A percentile compares a stretch with the other conserved stretches of the same genome.
These are phyloP conservation scores for Syngnathus typhle DNA, from an alignment of 2,113 vertebrate genomes.

Conservation along the genomic window DNA sequence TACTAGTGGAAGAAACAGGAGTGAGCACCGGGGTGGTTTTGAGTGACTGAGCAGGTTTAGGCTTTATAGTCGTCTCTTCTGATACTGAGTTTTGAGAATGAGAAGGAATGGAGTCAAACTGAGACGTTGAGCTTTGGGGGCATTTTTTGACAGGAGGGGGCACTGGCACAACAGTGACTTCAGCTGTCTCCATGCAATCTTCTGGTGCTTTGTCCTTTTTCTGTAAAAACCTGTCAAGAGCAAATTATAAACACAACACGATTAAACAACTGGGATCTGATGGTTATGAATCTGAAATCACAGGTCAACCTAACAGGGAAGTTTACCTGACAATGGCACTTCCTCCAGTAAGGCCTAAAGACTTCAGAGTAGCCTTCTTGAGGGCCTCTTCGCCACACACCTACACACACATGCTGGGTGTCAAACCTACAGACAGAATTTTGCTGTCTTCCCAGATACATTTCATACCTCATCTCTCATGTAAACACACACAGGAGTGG, in stretches of 20 bases:
- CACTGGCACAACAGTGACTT: slow-evolving; percentile 19
- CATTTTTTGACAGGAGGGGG: slow-evolving; percentile 32
- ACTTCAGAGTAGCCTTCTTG: slow-evolving; percentile 80
- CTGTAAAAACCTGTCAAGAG: slow-evolving; percentile 60
- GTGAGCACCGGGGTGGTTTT: slow-evolving; percentile 14
- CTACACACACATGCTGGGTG: slow-evolving; percentile 54
- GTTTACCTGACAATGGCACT: slow-evolving; percentile 85
- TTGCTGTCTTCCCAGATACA: slow-evolving; percentile 10
- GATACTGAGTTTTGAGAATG: neutral
- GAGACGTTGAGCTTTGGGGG: neutral
- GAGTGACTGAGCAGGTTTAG: neutral
- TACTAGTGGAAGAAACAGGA: slow-evolving; percentile 11
- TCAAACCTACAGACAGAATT: slow-evolving; percentile 17
- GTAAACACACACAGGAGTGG: slow-evolving; percentile 71
- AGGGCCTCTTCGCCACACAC: slow-evolving; percentile 78
- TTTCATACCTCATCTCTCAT: slow-evolving; percentile 71
- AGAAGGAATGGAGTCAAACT: slow-evolving; percentile 11
- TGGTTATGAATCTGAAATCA: neutral
- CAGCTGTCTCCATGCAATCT: slow-evolving; percentile 19
- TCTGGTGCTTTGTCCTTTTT: slow-evolving; percentile 49
- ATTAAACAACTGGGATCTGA: neutral
- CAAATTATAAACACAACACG: neutral
- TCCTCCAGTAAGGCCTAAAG: slow-evolving; percentile 85
- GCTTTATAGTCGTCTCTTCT: slow-evolving; percentile 8
- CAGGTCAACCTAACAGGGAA: neutral